Percentiles rank a stretch among this genome's conserved stretches.
phyloP scores from a whole-genome alignment of 2,113 vertebrate species.

The Ochotona princeps region DNA sequence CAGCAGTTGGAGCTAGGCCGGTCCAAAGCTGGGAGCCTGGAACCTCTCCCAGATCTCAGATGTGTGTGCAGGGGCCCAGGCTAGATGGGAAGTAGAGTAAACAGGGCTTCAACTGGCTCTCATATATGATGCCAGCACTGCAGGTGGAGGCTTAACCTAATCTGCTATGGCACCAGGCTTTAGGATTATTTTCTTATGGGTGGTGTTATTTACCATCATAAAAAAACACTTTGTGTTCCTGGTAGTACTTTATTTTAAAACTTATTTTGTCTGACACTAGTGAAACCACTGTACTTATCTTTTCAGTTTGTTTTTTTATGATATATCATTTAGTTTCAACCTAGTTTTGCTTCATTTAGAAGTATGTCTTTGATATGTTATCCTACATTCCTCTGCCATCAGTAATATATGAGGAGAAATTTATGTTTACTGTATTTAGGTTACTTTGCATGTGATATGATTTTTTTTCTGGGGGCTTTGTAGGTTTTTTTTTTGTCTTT shows the following conservation, averaged over 20 bases:
- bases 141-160: too few relatives aligned
- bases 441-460: background rate
- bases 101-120: too few relatives aligned
- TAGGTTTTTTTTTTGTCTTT: background rate
- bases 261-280: background rate
- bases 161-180: background rate
- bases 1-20: too few relatives aligned
- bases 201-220: background rate
- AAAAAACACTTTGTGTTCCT: background rate
- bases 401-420: background rate
- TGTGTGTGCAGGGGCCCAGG: too few relatives aligned
- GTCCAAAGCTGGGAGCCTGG: too few relatives aligned
- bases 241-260: background rate
- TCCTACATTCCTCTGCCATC: background rate
- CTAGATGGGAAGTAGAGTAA: too few relatives aligned
- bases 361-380: background rate
- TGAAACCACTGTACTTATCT: background rate
- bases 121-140: too few relatives aligned
- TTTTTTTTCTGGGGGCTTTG: background rate
- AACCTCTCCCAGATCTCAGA: too few relatives aligned
- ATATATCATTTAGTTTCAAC: background rate
- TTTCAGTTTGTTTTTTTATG: background rate
- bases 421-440: background rate
- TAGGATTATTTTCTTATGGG: background rate
- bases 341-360: background rate